These are phyloP conservation scores for Acromyrmex heyeri DNA, from an alignment of 1,140 invertebrate species.

Conservation along the genomic window DNA sequence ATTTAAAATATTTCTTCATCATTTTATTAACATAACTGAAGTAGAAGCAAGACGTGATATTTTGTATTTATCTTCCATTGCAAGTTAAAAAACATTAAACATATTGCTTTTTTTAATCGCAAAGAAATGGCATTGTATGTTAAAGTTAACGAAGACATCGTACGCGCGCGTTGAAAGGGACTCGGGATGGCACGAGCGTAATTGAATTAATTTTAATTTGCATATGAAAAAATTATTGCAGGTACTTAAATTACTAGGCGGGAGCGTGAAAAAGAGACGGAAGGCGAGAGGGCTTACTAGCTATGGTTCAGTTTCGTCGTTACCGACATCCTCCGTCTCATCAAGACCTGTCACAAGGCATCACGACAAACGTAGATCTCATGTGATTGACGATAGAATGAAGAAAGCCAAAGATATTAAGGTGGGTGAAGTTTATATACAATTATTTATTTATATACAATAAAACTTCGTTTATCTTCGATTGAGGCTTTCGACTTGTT, in stretches of 20 bases:
- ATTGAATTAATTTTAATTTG: conserved; percentile 50
- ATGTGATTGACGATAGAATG: conserved; percentile 87
- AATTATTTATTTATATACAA: too few relatives aligned
- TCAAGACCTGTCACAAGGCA: conserved; percentile 89
- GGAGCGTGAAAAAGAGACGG: conserved; percentile 88
- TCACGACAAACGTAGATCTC: conserved; percentile 88
- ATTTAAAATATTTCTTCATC: background rate
- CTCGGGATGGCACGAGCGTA: conserved; percentile 14
- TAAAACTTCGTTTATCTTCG: too few relatives aligned
- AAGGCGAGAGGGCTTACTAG: conserved; percentile 86
- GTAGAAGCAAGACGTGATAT: background rate
- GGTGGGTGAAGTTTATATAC: conserved; percentile 82
- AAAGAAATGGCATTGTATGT: background rate
- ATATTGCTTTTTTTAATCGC: background rate
- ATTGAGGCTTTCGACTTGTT: too few relatives aligned
- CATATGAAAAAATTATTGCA: conserved; percentile 78
- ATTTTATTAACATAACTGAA: conserved; percentile 9
- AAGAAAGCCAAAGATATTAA: conserved; percentile 93
- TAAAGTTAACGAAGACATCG: background rate
- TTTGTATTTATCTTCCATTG: background rate
- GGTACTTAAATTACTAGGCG: conserved; percentile 93
- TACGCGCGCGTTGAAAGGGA: background rate
- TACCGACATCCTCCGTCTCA: conserved; percentile 93
- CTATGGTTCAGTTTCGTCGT: conserved; percentile 93
- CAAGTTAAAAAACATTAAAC: background rate